A percentile compares a stretch with the other conserved stretches of the same genome.
phyloP scores from a whole-genome alignment of 2,888 invertebrate species.

The Peribatodes rhomboidaria region DNA sequence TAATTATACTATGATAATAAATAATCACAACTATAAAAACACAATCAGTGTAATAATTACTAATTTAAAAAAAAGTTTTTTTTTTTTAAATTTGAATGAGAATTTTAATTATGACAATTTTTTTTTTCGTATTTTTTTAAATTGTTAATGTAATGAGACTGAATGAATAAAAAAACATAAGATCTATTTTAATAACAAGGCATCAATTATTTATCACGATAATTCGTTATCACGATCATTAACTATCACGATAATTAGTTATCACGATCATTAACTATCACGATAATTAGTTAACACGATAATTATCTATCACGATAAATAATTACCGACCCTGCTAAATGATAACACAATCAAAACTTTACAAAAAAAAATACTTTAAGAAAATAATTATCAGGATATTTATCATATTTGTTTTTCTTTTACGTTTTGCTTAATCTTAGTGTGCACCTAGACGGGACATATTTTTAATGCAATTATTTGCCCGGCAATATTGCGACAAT shows the following conservation, averaged over 20 bases:
- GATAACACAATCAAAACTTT: not conserved
- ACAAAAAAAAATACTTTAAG: constrained; percentile 4
- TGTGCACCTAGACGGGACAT: too few species aligned
- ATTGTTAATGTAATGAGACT: not conserved
- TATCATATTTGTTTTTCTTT: not conserved
- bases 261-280: not conserved
- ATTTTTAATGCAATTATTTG: too few species aligned
- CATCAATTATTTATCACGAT: not conserved
- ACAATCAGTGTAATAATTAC: too few species aligned
- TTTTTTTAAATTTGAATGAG: too few species aligned
- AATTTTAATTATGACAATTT: too few species aligned
- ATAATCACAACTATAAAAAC: not conserved
- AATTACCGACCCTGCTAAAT: not conserved
- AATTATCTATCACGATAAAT: not conserved
- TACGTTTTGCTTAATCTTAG: too few species aligned
- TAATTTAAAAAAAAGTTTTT: too few species aligned
- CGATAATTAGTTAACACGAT: not conserved
- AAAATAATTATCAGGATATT: not conserved
- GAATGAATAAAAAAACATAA: not conserved
- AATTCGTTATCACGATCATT: not conserved
- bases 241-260: not conserved
- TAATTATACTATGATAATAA: constrained; percentile 1
- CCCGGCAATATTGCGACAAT: too few species aligned
- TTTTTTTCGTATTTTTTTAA: too few species aligned
- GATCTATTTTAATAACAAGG: too few species aligned